Percentiles rank a stretch among this genome's conserved stretches.
Conservation (phyloP, 1,140 invertebrate species). For the Zaprionus taronus region DNA sequence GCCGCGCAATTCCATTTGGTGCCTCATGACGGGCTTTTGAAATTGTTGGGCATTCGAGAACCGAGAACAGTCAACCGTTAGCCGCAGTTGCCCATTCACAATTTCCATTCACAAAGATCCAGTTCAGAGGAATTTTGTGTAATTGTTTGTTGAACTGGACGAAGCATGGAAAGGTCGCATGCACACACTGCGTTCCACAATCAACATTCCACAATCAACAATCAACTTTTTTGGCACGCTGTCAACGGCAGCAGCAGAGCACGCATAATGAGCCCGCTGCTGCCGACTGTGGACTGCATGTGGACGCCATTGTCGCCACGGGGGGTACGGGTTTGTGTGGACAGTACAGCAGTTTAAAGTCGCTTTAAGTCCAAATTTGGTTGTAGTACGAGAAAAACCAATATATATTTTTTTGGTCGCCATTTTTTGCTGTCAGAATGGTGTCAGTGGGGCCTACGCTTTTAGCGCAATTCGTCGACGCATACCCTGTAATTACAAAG, state of each 20-base stretch:
- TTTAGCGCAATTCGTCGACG: constrained; percentile 29
- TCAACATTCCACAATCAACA: constrained; percentile 51
- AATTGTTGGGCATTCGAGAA: constrained; percentile 29
- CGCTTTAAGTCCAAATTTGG: neutral
- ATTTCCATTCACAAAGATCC: neutral
- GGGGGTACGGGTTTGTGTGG: too few relatives aligned
- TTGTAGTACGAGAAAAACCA: neutral
- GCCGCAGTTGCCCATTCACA: neutral
- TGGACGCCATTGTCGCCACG: neutral
- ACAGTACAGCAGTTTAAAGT: neutral
- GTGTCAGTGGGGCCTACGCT: constrained; percentile 29
- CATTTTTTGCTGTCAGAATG: constrained; percentile 14
- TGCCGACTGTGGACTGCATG: neutral
- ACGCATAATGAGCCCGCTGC: constrained; percentile 23
- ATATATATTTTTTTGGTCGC: constrained; percentile 4
- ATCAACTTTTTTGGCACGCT: constrained; percentile 16
- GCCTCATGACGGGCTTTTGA: constrained; percentile 31
- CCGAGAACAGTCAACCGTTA: constrained; percentile 4
- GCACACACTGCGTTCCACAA: constrained; percentile 38
- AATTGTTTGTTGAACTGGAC: constrained; percentile 39
- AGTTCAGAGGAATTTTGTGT: constrained; percentile 35
- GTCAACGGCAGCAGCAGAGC: constrained; percentile 21
- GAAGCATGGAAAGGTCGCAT: neutral
- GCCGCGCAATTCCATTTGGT: constrained; percentile 45
- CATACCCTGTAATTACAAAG: constrained; percentile 3